Evolutionary conservation across 2,888 invertebrate species (phyloP), one percentile per base, ranked within the genome.

Genomic region (Luffia ferchaultella): DNA sequence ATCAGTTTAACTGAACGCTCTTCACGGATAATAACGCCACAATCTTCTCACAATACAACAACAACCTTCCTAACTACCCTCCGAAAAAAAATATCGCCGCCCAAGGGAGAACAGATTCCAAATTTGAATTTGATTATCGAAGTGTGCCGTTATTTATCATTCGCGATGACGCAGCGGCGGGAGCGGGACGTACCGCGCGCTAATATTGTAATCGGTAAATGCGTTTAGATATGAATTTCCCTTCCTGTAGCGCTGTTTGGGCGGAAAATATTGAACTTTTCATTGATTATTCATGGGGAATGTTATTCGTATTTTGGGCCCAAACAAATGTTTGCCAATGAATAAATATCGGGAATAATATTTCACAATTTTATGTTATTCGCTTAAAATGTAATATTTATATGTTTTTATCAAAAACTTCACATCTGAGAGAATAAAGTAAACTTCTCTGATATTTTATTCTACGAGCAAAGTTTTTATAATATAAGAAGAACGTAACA

Each of bases 81-180:
- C 58, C 55, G 62, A 63, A 67, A 69, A 72, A 73, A 74, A 65
- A 48, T 43, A 65, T 59, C 43, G 49, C 41, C 57, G 2, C 43
- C 61, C 72, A 70, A 76, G 77, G 78, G 16, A 72, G 70, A 78
- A 70, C 83, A 83, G 82, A 82, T 83, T 79, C 76, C 73, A 82
- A 83, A 83, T 83, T 83, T 76, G 83, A 83, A 83, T 83, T 83
- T 83, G 83, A 83, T 83, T 82, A 83, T 79, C 77, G 80, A 76
- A 80, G 82, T 83, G 83, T 79, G 82, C 68, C 70, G 72, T 68
- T 78, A 83, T 83, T 82, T 76, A 82, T 83, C 83, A 83, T 82
- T 75, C 70, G 75, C 78, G 79, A 82, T 80, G 82, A 82, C 74
- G 77, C 67, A 63, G 64, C 67, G 65, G 63, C 61, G 65, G 68